A percentile compares a stretch with the other conserved stretches of the same genome.
These are phyloP conservation scores for Pseudococcus longispinus DNA, from an alignment of 2,888 invertebrate genomes.

Conservation along the genomic window DNA sequence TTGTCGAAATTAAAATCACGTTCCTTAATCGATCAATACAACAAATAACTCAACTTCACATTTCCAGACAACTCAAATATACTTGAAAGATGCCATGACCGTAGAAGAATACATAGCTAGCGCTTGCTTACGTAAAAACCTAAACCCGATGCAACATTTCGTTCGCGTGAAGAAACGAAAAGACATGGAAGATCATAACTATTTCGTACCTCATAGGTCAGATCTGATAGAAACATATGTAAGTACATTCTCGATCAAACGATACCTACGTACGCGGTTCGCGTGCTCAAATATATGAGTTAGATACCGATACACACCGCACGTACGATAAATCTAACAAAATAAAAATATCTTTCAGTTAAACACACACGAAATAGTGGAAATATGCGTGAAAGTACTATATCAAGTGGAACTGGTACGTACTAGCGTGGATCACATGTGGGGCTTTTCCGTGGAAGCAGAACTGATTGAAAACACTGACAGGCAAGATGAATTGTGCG, in stretches of 20 bases:
- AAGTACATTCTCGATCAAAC: conserved; percentile 53
- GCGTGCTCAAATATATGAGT: not conserved
- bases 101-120: conserved; percentile 94
- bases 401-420: conserved; percentile 95
- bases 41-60: not conserved
- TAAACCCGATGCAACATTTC: conserved; percentile 95
- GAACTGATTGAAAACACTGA: conserved; percentile 96
- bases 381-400: conserved; percentile 94
- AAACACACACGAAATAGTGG: conserved; percentile 92
- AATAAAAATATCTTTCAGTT: conserved; percentile 68
- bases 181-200: conserved; percentile 95
- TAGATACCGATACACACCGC: not conserved
- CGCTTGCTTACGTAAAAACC: conserved; percentile 88
- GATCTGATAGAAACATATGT: conserved; percentile 96
- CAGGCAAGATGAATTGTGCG: conserved; percentile 94
- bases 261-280: not conserved
- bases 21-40: not conserved
- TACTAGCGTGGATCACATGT: conserved; percentile 90
- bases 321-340: conserved; percentile 9
- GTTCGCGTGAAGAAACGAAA: conserved; percentile 91
- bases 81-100: conserved; percentile 89
- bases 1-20: not conserved
- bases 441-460: conserved; percentile 97
- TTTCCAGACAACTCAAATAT: conserved; percentile 66
- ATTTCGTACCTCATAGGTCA: conserved; percentile 93